Base-by-base conservation (phyloP, 2,797 vertebrate genomes). In the Columba guinea region DNA sequence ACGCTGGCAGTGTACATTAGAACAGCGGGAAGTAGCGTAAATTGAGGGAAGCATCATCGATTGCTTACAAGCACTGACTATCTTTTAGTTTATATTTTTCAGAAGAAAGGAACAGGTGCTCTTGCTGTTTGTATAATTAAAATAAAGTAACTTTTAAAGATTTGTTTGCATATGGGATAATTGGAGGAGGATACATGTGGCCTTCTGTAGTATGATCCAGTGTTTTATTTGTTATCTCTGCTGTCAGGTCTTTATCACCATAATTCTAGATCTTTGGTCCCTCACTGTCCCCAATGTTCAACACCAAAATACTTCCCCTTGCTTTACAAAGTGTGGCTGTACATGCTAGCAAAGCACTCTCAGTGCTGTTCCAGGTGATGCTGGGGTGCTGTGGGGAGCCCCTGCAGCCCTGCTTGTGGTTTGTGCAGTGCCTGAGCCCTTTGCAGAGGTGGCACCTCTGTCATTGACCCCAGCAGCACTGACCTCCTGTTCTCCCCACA, bases 331-430 rank as follows among this genome's bases (percentile, higher is more conserved):
- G 19, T 2, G 7, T 23, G 41, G 12, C 58, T 41, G 22, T 55
- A 55, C 15, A 3, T 51, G 30, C 24, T 62, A 91, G 78, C 69
- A 78, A 26, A 71, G 35, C 6, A 0, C 18, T 10, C 53, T 56
- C 13, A 10, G 3, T 12, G 37, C 55, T 60, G 0, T n/a, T 80
- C 8, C 23, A 35, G 30, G 1, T 0, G 2, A 0, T 13, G 46
- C 35, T 35, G 82, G 19, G 16, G 65, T 82, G 44, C 34, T 28
- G 17, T 19, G 56, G 30, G 63, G 17, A 13, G 27, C 49, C 80
- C 65, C 30, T 48, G 48, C 67, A 16, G 56, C 8, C 34, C 37
- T 48, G 7, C 15, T 80, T 64, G 15, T 10, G 1, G 4, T 22
- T 28, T 51, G 56, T 32, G 16, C 9, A 1, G 48, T 35, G 67